Percentiles rank a stretch among this genome's conserved stretches.
Evolutionary conservation across 2,113 vertebrate genomes (phyloP).

Genomic region (Taxidea taxus): DNA sequence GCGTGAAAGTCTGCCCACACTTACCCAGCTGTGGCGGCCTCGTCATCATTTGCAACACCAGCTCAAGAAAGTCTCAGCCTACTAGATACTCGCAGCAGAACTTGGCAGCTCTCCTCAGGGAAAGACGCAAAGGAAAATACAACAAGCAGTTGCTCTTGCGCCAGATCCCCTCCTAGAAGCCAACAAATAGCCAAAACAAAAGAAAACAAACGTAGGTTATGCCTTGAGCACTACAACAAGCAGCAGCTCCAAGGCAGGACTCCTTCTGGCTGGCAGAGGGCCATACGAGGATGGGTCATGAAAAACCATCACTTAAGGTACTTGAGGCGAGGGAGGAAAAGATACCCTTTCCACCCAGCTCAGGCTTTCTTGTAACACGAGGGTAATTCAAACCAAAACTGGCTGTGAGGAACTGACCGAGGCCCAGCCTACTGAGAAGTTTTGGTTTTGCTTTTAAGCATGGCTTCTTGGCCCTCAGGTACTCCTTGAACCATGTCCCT

Average conservation of each 20-base stretch:
- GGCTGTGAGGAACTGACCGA: not conserved
- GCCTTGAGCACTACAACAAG: not conserved
- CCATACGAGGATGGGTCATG: not conserved
- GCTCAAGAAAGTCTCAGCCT: not conserved
- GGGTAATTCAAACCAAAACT: not conserved
- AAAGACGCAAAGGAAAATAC: not conserved
- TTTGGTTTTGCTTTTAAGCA: conserved; percentile 60
- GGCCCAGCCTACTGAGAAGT: not conserved
- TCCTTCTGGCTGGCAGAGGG: not conserved
- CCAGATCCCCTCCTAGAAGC: not conserved
- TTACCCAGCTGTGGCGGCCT: not conserved
- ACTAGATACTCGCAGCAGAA: not conserved
- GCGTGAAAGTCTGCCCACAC: not conserved
- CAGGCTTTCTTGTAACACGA: not conserved
- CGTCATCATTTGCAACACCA: not conserved
- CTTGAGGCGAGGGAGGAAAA: not conserved
- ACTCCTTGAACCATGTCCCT: too few relatives aligned
- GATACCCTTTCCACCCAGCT: not conserved
- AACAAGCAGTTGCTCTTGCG: not conserved
- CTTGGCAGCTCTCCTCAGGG: not conserved
- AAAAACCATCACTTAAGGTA: too few relatives aligned
- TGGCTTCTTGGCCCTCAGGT: not conserved
- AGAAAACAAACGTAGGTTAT: not conserved
- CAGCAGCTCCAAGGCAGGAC: not conserved
- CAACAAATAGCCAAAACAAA: not conserved